These are phyloP conservation scores for Propithecus coquereli DNA, from an alignment of 2,113 vertebrate species.

Conservation along the genomic window DNA sequence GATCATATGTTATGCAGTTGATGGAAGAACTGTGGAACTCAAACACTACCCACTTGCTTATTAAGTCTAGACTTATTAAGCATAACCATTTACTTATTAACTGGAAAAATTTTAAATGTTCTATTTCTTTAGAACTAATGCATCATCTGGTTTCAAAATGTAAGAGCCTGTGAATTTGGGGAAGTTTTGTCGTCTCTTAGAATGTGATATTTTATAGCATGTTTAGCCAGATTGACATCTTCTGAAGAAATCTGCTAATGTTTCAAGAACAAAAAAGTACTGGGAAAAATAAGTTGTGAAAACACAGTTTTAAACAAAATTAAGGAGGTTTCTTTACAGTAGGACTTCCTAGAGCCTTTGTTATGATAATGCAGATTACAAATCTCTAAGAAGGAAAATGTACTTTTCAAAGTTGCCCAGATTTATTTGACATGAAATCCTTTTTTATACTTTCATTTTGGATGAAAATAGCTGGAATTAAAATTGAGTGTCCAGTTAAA, in stretches of 20 bases:
- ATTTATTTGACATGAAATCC: neutral
- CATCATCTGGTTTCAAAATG: slow-evolving; percentile 12
- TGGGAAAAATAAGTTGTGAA: slow-evolving; percentile 12
- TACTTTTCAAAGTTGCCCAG: neutral
- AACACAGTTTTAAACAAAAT: slow-evolving; percentile 33
- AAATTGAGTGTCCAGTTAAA: slow-evolving; percentile 35
- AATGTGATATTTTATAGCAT: neutral
- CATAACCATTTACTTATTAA: neutral
- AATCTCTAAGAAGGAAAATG: neutral
- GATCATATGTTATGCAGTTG: neutral
- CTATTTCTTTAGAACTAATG: neutral
- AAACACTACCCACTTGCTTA: neutral
- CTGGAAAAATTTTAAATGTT: neutral
- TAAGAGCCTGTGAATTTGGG: neutral
- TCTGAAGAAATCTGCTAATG: neutral
- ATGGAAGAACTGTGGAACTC: neutral
- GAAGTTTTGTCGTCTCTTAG: slow-evolving; percentile 21
- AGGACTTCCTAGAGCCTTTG: slow-evolving; percentile 4
- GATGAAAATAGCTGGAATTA: slow-evolving; percentile 30
- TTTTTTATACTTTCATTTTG: slow-evolving; percentile 11
- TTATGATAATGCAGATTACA: neutral
- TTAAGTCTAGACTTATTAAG: neutral
- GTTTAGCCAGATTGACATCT: neutral
- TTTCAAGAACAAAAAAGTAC: slow-evolving; percentile 8
- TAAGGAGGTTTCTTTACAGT: neutral